Percentiles rank a stretch among this genome's conserved stretches.
Evolutionary conservation across 2,797 vertebrate genomes (phyloP).

Genomic region (Semaprochilodus insignis): DNA sequence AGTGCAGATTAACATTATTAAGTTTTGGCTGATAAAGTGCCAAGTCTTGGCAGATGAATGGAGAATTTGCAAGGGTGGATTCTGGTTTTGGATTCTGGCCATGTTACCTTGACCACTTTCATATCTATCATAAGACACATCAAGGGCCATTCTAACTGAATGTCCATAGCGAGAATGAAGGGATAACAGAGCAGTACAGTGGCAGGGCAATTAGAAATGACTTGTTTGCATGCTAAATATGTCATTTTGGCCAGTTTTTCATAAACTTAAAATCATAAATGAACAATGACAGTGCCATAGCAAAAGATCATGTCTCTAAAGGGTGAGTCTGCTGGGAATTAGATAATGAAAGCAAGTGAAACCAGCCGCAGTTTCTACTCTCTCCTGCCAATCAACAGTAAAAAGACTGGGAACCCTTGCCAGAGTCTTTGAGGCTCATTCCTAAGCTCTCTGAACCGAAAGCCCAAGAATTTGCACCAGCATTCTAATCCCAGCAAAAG

Average conservation of each 20-base stretch:
- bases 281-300: slow-evolving; percentile 30
- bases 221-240: not conserved
- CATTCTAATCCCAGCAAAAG: slow-evolving; percentile 40
- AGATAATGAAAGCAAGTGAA: slow-evolving; percentile 39
- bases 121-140: slow-evolving; percentile 11
- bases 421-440: slow-evolving; percentile 40
- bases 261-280: slow-evolving; percentile 1
- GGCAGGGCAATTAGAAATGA: not conserved
- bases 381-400: slow-evolving; percentile 44
- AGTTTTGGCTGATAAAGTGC: not conserved
- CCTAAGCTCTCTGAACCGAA: slow-evolving; percentile 34
- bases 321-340: slow-evolving; percentile 2
- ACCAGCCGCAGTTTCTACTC: slow-evolving; percentile 32
- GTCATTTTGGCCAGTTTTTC: not conserved
- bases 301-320: slow-evolving; percentile 24
- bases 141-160: not conserved
- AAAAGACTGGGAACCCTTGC: slow-evolving; percentile 36
- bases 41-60: slow-evolving; percentile 4
- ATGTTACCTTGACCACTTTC: slow-evolving; percentile 26
- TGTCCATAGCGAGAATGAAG: not conserved
- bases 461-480: slow-evolving; percentile 30
- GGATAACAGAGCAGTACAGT: not conserved
- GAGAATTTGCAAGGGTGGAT: slow-evolving; percentile 1
- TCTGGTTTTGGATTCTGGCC: not conserved
- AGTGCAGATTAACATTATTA: not conserved